Conservation (phyloP, 1,140 invertebrate genomes). For the Akabosia matsudoensis region DNA sequence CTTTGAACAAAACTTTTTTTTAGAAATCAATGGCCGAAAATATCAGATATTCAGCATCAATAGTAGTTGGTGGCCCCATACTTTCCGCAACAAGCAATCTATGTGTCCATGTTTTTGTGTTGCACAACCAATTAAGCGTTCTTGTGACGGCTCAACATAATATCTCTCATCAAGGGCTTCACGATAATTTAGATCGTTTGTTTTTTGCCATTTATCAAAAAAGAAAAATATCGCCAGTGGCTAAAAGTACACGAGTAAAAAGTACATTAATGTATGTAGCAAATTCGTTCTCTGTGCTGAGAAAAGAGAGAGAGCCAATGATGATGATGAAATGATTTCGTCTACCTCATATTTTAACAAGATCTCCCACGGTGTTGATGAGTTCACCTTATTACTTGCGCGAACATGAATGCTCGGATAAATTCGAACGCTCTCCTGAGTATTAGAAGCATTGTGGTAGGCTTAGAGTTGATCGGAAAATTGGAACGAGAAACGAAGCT, state of each 20-base stretch:
- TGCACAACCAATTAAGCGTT: background rate
- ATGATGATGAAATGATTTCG: constrained; percentile 19
- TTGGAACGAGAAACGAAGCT: background rate
- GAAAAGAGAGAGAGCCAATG: constrained; percentile 1
- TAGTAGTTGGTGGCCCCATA: background rate
- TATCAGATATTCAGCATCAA: background rate
- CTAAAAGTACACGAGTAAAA: constrained; percentile 6
- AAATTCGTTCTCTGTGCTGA: too few species aligned
- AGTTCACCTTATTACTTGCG: constrained; percentile 12
- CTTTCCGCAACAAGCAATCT: background rate
- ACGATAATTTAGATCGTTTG: constrained; percentile 12
- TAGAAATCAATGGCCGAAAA: background rate
- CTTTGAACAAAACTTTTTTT: background rate
- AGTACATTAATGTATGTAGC: background rate
- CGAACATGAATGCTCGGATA: background rate
- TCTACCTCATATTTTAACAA: constrained; percentile 21
- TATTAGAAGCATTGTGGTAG: background rate
- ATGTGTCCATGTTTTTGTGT: background rate
- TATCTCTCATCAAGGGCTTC: background rate
- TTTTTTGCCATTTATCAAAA: constrained; percentile 15
- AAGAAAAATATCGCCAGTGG: background rate
- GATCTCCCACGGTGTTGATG: constrained; percentile 22
- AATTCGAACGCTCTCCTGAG: background rate
- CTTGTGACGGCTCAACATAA: background rate
- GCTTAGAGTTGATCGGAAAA: background rate